These are phyloP conservation scores for Falco biarmicus DNA, from an alignment of 2,797 vertebrate genomes.

Conservation along the genomic window DNA sequence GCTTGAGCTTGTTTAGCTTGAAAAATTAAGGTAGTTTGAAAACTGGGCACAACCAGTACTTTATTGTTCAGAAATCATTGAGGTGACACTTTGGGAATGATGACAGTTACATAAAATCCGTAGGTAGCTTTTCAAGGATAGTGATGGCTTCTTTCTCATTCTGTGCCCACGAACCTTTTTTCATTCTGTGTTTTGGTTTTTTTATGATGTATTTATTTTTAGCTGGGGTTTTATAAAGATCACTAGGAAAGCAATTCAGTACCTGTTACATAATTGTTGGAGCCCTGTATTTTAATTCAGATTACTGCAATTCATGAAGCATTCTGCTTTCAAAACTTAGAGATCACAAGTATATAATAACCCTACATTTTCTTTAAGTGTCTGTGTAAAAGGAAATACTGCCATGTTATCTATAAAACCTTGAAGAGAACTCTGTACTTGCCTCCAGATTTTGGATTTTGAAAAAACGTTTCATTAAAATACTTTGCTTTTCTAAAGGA, in stretches of 20 bases:
- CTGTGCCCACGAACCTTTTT: neutral
- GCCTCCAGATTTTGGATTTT: neutral
- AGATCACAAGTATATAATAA: neutral
- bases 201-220: constrained; percentile 7
- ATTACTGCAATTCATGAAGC: neutral
- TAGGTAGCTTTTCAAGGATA: neutral
- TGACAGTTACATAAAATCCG: neutral
- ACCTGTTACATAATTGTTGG: neutral
- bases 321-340: neutral
- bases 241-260: neutral
- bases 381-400: neutral
- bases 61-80: neutral
- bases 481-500: neutral
- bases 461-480: neutral
- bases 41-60: neutral
- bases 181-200: neutral
- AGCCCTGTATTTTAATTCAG: neutral
- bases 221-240: neutral
- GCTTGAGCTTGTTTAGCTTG: neutral
- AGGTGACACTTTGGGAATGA: neutral
- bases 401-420: neutral
- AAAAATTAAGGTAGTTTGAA: neutral
- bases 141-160: neutral
- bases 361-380: neutral
- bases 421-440: neutral